Evolutionary conservation across 2,888 invertebrate genomes (phyloP).

Genomic region (Selenia dentaria): DNA sequence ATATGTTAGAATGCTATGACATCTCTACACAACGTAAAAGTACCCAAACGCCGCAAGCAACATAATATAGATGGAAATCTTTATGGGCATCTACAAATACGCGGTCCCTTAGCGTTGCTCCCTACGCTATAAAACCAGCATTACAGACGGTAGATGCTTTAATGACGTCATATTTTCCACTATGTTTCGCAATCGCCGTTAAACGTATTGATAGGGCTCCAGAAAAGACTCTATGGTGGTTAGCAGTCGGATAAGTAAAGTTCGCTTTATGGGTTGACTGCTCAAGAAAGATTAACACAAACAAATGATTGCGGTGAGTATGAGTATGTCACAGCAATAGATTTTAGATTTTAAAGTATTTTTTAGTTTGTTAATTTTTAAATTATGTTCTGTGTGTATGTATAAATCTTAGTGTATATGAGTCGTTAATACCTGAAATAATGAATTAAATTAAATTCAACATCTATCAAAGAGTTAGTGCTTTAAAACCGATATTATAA

Average conservation of each 20-base stretch:
- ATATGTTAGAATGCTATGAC: neutral
- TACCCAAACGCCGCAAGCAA: conserved; percentile 28
- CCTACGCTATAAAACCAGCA: conserved; percentile 49
- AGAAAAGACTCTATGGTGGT: conserved; percentile 39
- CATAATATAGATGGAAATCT: conserved; percentile 41
- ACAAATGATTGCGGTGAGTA: too few relatives aligned
- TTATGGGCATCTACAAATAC: conserved; percentile 38
- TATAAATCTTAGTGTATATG: too few relatives aligned
- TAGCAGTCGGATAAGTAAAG: conserved; percentile 7
- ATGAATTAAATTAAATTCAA: too few relatives aligned
- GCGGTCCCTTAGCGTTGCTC: conserved; percentile 32
- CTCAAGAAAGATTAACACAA: too few relatives aligned
- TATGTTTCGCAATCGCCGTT: conserved; percentile 50
- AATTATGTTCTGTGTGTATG: too few relatives aligned
- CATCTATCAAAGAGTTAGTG: too few relatives aligned
- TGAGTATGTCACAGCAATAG: too few relatives aligned
- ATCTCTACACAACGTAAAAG: conserved; percentile 23
- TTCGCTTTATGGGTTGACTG: conserved; percentile 2
- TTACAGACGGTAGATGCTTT: conserved; percentile 47
- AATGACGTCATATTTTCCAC: conserved; percentile 57
- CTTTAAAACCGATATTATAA: too few relatives aligned
- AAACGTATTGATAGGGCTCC: conserved; percentile 47
- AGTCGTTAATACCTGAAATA: too few relatives aligned
- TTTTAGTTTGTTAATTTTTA: too few relatives aligned
- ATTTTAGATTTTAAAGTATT: too few relatives aligned